Percentiles rank a stretch among this genome's conserved stretches.
Conservation (phyloP, 2,888 invertebrate genomes). For the Pterobdella sp. region DNA sequence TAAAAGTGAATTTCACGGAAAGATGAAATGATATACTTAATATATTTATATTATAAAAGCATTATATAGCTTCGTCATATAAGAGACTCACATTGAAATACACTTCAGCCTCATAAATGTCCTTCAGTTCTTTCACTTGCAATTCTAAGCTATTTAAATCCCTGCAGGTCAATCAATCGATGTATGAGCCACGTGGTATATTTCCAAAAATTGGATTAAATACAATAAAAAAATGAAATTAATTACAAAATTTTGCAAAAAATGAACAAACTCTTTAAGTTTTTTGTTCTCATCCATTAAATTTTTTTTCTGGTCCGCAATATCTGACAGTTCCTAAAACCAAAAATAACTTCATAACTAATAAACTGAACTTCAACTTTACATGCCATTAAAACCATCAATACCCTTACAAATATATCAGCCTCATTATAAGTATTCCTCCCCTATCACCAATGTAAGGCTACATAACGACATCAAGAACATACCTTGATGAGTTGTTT, state of each 20-base stretch:
- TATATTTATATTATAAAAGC: too few species aligned
- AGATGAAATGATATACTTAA: too few species aligned
- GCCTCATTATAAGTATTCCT: neutral
- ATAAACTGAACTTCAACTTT: neutral
- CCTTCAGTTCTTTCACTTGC: constrained; percentile 81
- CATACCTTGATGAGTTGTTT: constrained; percentile 56
- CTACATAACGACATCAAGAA: neutral
- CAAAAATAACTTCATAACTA: neutral
- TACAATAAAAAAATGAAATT: neutral
- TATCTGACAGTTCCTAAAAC: constrained; percentile 59
- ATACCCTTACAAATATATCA: neutral
- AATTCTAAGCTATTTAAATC: constrained; percentile 58
- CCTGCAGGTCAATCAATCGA: constrained; percentile 38
- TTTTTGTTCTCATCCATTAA: constrained; percentile 70
- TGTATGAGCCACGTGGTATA: neutral
- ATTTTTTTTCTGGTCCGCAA: constrained; percentile 63
- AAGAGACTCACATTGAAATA: constrained; percentile 68
- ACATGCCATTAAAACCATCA: constrained; percentile 1
- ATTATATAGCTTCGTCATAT: too few species aligned
- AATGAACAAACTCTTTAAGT: constrained; percentile 57
- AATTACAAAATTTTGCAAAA: neutral
- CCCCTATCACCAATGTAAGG: neutral
- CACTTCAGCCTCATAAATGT: constrained; percentile 88
- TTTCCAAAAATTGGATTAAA: neutral
- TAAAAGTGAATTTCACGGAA: too few species aligned